These are phyloP conservation scores for Scomber scombrus DNA, from an alignment of 2,113 vertebrate genomes.

Conservation along the genomic window DNA sequence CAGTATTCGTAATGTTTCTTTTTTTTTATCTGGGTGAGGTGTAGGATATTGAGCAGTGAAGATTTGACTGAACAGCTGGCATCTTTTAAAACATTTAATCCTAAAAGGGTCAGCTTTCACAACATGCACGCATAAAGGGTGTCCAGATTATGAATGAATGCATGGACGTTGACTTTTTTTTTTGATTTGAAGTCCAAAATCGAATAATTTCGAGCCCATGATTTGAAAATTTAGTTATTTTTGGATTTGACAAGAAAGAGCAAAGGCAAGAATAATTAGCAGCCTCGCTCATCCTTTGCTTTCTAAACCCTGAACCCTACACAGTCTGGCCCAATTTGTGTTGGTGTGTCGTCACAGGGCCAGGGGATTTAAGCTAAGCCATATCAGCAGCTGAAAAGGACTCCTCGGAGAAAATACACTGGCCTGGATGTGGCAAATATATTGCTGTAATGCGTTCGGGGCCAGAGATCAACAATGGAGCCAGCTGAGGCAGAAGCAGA, in stretches of 20 bases:
- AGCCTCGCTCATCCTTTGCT: conserved; percentile 34
- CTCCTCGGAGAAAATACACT: conserved; percentile 62
- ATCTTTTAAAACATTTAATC: conserved; percentile 35
- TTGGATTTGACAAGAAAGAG: conserved; percentile 29
- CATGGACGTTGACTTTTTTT: not conserved
- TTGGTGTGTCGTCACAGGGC: conserved; percentile 62
- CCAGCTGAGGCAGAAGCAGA: conserved; percentile 53
- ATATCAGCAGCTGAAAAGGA: conserved; percentile 68
- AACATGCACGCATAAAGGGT: not conserved
- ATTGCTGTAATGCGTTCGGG: conserved; percentile 58
- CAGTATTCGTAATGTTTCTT: not conserved
- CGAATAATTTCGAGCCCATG: not conserved
- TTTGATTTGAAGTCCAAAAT: not conserved
- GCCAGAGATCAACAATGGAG: conserved; percentile 68
- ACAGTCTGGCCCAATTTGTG: conserved; percentile 56
- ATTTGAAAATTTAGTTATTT: conserved; percentile 27
- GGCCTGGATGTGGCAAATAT: conserved; percentile 65
- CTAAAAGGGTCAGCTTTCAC: conserved; percentile 31
- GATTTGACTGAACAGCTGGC: not conserved
- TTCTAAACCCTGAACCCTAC: conserved; percentile 56
- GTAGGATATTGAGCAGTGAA: conserved; percentile 25
- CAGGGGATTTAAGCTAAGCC: conserved; percentile 72
- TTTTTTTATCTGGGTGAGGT: conserved; percentile 27
- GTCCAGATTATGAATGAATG: conserved; percentile 7
- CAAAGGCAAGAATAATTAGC: conserved; percentile 43